phyloP scores from a whole-genome alignment of 2,888 invertebrate species.

The Phyto melanocephala region DNA sequence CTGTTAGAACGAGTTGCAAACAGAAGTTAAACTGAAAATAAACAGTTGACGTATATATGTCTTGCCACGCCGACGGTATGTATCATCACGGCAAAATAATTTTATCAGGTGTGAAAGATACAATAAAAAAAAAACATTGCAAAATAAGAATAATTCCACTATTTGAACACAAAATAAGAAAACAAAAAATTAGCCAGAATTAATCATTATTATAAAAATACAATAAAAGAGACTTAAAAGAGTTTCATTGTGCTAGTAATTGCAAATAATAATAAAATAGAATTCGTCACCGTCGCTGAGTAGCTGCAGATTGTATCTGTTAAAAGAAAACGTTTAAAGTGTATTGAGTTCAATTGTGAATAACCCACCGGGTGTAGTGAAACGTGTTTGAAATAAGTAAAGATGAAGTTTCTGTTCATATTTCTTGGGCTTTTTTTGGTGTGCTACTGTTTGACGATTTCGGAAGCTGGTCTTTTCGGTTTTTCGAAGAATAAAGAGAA shows the following conservation, averaged over 20 bases:
- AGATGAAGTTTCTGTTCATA: constrained; percentile 21
- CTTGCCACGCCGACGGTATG: background rate
- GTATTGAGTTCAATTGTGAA: background rate
- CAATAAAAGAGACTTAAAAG: background rate
- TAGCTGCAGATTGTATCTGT: too few relatives aligned
- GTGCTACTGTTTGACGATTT: background rate
- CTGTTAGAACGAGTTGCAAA: background rate
- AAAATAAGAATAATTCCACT: background rate
- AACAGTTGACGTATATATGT: background rate
- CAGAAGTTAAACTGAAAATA: background rate
- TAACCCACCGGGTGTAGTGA: background rate
- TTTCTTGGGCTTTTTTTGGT: background rate
- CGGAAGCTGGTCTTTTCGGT: constrained; percentile 85
- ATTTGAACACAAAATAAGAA: background rate
- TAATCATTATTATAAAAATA: background rate
- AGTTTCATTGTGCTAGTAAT: background rate
- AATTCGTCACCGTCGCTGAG: background rate
- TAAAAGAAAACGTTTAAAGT: background rate
- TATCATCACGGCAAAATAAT: background rate
- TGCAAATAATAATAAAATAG: background rate
- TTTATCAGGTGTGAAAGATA: constrained; percentile 2
- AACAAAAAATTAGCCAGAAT: background rate
- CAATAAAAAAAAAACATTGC: background rate
- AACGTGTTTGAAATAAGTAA: background rate
- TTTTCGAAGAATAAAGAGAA: constrained; percentile 82